Conservation (phyloP, 2,113 vertebrate species). For the Amazona vittata region DNA sequence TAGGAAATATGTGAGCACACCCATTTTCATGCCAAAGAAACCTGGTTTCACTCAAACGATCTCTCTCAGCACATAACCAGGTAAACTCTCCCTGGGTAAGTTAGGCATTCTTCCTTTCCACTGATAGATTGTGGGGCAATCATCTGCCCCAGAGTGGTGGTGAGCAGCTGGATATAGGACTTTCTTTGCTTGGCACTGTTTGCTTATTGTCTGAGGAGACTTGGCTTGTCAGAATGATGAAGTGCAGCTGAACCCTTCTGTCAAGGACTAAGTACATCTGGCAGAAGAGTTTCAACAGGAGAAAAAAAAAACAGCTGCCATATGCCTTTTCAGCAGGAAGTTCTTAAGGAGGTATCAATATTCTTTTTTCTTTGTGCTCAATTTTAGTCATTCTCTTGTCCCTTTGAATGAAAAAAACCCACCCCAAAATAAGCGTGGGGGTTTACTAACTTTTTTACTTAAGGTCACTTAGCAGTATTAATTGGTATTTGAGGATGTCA, state of each 20-base stretch:
- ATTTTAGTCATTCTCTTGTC: background rate
- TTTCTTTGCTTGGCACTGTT: background rate
- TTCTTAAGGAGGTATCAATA: background rate
- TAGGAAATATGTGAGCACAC: background rate
- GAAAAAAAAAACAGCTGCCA: background rate
- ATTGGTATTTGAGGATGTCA: background rate
- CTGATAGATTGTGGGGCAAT: background rate
- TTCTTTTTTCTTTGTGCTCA: background rate
- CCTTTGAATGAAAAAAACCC: background rate
- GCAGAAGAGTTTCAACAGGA: background rate
- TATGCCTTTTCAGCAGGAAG: background rate
- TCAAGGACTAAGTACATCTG: background rate
- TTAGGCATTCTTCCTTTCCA: background rate
- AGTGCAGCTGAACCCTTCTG: background rate
- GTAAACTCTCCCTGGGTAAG: background rate
- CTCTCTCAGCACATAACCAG: background rate
- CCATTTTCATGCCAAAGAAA: background rate
- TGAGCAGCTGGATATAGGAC: background rate
- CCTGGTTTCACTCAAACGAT: background rate
- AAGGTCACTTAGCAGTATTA: background rate
- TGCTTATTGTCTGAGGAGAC: background rate
- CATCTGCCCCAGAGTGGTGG: background rate
- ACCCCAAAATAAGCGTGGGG: rapidly evolving
- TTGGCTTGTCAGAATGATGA: background rate
- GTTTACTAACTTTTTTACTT: background rate